These are phyloP conservation scores for Melipona quadrifasciata DNA, from an alignment of 1,140 invertebrate species.

Conservation along the genomic window DNA sequence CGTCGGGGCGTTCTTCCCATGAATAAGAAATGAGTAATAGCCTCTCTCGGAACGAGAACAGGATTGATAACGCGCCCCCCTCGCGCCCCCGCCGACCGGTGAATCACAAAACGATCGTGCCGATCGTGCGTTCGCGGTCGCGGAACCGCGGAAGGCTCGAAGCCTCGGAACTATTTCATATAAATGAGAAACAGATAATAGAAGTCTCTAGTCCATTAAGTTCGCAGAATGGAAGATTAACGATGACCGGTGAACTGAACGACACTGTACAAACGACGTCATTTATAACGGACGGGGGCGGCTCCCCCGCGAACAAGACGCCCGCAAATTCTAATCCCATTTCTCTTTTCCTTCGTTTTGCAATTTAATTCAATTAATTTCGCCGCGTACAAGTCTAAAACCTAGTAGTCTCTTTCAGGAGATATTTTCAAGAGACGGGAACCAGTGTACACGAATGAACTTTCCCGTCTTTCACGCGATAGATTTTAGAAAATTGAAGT, in stretches of 20 bases:
- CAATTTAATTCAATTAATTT: no score
- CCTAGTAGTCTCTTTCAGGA: no score
- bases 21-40: background rate
- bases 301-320: no score
- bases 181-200: slow-evolving; percentile 6
- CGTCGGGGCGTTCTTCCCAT: background rate
- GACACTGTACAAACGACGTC: background rate
- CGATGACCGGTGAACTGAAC: background rate
- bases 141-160: background rate
- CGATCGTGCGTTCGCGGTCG: background rate
- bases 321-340: background rate
- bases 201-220: background rate
- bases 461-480: no score
- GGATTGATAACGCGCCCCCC: background rate
- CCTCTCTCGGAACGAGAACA: background rate
- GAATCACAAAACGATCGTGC: background rate
- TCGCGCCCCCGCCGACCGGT: background rate
- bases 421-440: no score
- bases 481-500: no score
- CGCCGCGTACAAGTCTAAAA: no score
- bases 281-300: background rate
- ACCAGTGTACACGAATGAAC: no score
- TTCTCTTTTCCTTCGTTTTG: no score
- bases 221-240: background rate
- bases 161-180: background rate